Base-by-base conservation (phyloP, 2,113 vertebrate species). In the Junco hyemalis region DNA sequence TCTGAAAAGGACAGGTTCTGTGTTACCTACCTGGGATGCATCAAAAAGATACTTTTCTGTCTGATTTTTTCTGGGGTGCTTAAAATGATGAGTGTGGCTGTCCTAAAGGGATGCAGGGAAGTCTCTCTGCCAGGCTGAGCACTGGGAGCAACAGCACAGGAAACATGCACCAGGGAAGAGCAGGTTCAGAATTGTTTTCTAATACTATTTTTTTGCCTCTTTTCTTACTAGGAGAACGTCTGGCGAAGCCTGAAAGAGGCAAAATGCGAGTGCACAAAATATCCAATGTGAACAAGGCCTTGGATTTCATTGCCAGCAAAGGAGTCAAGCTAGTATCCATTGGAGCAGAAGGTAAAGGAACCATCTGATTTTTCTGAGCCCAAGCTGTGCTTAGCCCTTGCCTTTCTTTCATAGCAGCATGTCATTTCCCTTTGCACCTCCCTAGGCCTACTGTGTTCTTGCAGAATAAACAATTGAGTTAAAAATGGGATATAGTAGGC, bases 181-280 rank as follows among this genome's bases (percentile, higher is more conserved):
- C 10, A 12, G 7, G 5, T 53, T 93, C 38, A 18, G 19, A 85
- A 47, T 42, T 60, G 35, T 45, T 82, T 73, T 38, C 64, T 93
- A 83, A 93, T 69, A 4, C 19, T 12, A 38, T 25, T 18, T n/a
- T 3, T 56, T 44, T 53, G 4, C 17, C 12, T 36, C 7, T 14
- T 85, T 68, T 89, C 65, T 77, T 38, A 42, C 6, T 95, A 99
- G 99, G 99, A 48, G 99, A 99, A 95, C 99, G 99, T 88, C 97
- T 99, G 98, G 98, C 99, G 96, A 99, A 99, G 96, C 99, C 99
- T 16, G 99, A 99, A 94, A 97, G 99, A 97, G 99, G 99, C 94
- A 99, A 99, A 96, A 99, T 99, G 99, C 97, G 99, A 91, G 99
- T 99, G 44, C 99, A 99, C 97, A 99, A 99, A 98, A 99, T 99